Conservation (phyloP, 2,888 invertebrate species). For the Epsilonema sp. region DNA sequence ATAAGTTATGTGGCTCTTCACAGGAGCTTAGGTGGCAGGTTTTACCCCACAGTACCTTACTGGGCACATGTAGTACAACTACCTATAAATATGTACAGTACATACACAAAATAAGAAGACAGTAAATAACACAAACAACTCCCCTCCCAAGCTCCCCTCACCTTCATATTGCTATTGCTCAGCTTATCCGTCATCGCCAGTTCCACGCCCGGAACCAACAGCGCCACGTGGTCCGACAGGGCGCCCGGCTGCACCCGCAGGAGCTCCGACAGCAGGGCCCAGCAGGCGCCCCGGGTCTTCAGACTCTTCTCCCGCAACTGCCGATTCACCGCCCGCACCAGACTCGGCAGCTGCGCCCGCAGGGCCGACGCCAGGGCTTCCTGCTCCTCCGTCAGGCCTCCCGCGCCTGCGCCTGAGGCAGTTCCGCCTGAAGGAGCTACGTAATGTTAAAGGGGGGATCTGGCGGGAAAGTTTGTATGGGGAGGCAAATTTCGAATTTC, state of each 20-base stretch:
- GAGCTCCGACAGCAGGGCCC: constrained; percentile 69
- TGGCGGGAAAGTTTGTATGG: too few species aligned
- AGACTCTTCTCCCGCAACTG: constrained; percentile 53
- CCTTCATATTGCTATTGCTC: constrained; percentile 65
- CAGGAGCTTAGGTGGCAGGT: too few species aligned
- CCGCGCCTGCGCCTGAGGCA: too few species aligned
- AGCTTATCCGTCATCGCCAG: constrained; percentile 33
- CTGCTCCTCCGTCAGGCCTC: neutral
- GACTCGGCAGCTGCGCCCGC: constrained; percentile 39
- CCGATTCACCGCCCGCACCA: constrained; percentile 71
- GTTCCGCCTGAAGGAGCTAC: too few species aligned
- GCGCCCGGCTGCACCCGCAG: constrained; percentile 71
- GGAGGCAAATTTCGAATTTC: too few species aligned
- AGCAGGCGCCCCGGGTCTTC: constrained; percentile 73
- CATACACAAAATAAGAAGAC: too few species aligned
- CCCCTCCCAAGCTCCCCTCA: constrained; percentile 2
- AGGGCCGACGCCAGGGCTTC: neutral
- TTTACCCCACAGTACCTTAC: too few species aligned
- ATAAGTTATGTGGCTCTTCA: too few species aligned
- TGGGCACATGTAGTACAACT: too few species aligned
- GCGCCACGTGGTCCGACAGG: constrained; percentile 57
- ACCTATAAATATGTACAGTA: too few species aligned
- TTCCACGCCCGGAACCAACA: constrained; percentile 66
- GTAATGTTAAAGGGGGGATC: too few species aligned
- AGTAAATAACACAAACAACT: too few species aligned